Evolutionary conservation across 64 coral and sea anemone species (phyloP).

Genomic region (Montipora foliosa): DNA sequence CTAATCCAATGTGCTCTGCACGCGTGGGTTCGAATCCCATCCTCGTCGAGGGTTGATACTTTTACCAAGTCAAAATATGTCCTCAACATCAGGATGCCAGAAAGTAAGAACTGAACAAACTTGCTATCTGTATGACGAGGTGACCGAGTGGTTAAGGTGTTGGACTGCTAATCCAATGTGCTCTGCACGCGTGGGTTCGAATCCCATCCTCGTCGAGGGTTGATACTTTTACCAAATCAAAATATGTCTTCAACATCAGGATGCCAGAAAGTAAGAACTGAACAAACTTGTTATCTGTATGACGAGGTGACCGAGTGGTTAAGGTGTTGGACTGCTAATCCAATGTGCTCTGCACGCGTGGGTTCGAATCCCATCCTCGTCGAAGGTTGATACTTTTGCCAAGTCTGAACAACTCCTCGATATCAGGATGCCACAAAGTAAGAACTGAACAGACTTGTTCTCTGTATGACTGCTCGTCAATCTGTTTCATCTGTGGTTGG

Average conservation of each 20-base stretch:
- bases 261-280: too few relatives aligned
- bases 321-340: constrained; percentile 96
- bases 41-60: constrained; percentile 13
- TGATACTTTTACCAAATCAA: too few relatives aligned
- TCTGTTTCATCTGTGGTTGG: too few relatives aligned
- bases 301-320: constrained; percentile 95
- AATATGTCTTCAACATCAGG: too few relatives aligned
- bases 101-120: too few relatives aligned
- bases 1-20: constrained; percentile 93
- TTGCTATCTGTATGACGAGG: constrained; percentile 40
- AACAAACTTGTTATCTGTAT: too few relatives aligned
- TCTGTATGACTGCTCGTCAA: too few relatives aligned
- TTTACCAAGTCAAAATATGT: too few relatives aligned
- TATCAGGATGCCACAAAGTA: too few relatives aligned
- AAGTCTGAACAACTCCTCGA: too few relatives aligned
- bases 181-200: constrained; percentile 96
- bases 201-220: constrained; percentile 75
- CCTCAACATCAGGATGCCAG: too few relatives aligned
- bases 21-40: constrained; percentile 95
- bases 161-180: constrained; percentile 96
- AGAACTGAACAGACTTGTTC: too few relatives aligned
- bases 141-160: constrained; percentile 96
- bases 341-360: constrained; percentile 94
- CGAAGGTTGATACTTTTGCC: not conserved
- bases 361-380: constrained; percentile 93